Evolutionary conservation across 2,113 vertebrate species (phyloP), one percentile per base, ranked within the genome.

Genomic region (Podarcis cretensis): DNA sequence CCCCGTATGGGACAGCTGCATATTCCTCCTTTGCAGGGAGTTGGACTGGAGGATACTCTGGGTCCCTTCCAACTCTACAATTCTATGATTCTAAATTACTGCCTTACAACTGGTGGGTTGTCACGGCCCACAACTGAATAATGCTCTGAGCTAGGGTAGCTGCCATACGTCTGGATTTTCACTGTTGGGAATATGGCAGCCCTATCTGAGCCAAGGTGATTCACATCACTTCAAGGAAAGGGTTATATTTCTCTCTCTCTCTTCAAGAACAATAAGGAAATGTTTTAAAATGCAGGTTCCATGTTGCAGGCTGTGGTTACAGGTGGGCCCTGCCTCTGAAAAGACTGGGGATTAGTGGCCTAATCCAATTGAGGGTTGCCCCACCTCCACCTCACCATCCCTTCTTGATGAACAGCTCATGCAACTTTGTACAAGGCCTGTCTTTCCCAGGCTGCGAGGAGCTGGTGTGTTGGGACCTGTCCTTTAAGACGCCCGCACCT

Each of bases 391-490:
- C 54, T 30, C 77, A 23, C 30, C 16, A 3, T 43, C 48, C 63
- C 37, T 57, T 71, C 37, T 43, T 74, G 71, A 16, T 59, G 27
- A 32, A 71, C 48, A 87, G n/a, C 48, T 57, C 48, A 40, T 30
- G 13, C 25, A 57, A 69, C 66, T 87, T 90, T 90, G 89, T 66
- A 65, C 54, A 87, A 83, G 27, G 27, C 65, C 71, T 68, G 2
- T 74, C 57, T 84, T 73, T 74, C 79, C 81, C 13, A 13, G 76
- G 16, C 81, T 1, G 12, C 4, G 23, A 40, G 18, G 59, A 76
- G 84, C 83, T 59, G 63, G 1, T 9, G 79, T 93, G 95, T 89
- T 69, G 16, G 90, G 89, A 92, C 95, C 90, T 96, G 95, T 78
- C 87, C 78, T 13, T 90, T 25, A 81, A 73, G 84, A 85, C 89